These are phyloP conservation scores for Sminthurides bifidus DNA, from an alignment of 1,140 invertebrate genomes.

Conservation along the genomic window DNA sequence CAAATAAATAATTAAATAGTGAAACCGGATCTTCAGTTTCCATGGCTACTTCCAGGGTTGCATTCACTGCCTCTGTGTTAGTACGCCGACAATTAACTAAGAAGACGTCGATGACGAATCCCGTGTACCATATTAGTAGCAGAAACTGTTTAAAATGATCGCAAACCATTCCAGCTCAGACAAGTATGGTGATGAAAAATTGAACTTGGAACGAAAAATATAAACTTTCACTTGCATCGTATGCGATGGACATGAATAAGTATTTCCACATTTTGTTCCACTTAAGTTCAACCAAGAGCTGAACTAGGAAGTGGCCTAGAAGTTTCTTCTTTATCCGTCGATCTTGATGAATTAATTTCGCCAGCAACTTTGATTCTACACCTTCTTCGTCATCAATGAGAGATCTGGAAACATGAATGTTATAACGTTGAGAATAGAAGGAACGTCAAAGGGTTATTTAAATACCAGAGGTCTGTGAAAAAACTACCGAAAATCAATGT, in stretches of 20 bases:
- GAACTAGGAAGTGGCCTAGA: not conserved
- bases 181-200: no score
- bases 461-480: not conserved
- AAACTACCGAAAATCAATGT: not conserved
- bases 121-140: conserved; percentile 2
- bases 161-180: no score
- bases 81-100: not conserved
- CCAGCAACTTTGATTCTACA: not conserved
- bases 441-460: no score
- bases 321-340: not conserved
- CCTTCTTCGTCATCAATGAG: no score
- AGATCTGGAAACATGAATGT: not conserved
- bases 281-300: conserved; percentile 1
- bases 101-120: conserved; percentile 2
- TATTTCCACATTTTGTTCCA: conserved; percentile 3
- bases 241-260: no score
- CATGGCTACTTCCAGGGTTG: not conserved
- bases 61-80: no score
- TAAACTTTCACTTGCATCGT: no score
- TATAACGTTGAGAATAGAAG: no score
- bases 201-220: not conserved
- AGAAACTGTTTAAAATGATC: no score
- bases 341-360: conserved; percentile 3
- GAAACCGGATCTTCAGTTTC: not conserved
- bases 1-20: not conserved